Percentiles rank a stretch among this genome's conserved stretches.
Conservation (phyloP, 2,797 vertebrate species). For the Syngnathus rostellatus region DNA sequence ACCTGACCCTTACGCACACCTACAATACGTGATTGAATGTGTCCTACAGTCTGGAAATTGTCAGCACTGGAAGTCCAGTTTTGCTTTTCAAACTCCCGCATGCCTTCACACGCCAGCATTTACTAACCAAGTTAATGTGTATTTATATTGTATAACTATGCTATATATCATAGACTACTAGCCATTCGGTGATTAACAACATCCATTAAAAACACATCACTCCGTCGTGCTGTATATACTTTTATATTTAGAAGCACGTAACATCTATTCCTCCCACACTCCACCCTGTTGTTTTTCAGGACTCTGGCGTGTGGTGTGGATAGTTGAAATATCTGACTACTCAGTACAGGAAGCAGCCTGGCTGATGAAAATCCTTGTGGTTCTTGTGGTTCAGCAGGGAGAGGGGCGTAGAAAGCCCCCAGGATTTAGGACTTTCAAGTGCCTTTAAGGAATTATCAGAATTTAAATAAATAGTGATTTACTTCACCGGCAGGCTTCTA, state of each 20-base stretch:
- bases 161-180: neutral
- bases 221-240: neutral
- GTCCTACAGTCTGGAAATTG: constrained; percentile 47
- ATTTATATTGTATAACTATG: neutral
- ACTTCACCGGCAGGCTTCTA: constrained; percentile 27
- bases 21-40: constrained; percentile 34
- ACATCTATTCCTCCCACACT: constrained; percentile 7
- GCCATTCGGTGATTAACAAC: constrained; percentile 9
- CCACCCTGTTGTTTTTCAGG: constrained; percentile 55
- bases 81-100: constrained; percentile 29
- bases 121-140: constrained; percentile 28
- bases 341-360: constrained; percentile 60
- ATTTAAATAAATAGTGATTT: constrained; percentile 58
- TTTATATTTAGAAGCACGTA: constrained; percentile 1
- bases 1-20: constrained; percentile 22
- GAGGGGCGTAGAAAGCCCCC: constrained; percentile 57
- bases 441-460: constrained; percentile 60
- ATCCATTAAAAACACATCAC: constrained; percentile 8
- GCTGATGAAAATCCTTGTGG: constrained; percentile 71
- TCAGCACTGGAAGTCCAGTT: constrained; percentile 35
- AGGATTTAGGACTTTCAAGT: constrained; percentile 65
- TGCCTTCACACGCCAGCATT: constrained; percentile 55
- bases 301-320: constrained; percentile 48
- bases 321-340: constrained; percentile 67
- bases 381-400: constrained; percentile 57